Evolutionary conservation across 2,797 vertebrate species (phyloP).

Genomic region (Crax fasciolata): DNA sequence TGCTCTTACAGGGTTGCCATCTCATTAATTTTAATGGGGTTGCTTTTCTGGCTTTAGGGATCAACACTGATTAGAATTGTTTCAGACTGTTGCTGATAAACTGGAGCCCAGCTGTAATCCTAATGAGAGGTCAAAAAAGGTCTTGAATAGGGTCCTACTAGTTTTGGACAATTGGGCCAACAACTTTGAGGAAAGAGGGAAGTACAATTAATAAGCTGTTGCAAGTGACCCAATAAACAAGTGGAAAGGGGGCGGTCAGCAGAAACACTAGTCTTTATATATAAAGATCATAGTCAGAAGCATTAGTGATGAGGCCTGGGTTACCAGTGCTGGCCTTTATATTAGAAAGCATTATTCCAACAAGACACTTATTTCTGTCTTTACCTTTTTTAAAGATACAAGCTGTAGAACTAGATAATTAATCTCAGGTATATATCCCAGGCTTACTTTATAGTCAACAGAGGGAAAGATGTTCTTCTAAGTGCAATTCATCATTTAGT

Average conservation of each 20-base stretch:
- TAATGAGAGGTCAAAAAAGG: constrained; percentile 57
- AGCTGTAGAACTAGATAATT: not conserved
- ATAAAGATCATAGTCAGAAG: not conserved
- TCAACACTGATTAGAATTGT: constrained; percentile 57
- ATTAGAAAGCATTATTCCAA: not conserved
- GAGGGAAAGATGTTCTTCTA: not conserved
- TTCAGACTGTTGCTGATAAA: constrained; percentile 47
- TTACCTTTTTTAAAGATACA: not conserved
- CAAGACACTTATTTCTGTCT: not conserved
- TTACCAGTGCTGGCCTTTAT: not conserved
- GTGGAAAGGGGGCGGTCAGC: not conserved
- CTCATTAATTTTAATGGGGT: constrained; percentile 64
- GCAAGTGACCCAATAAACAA: not conserved
- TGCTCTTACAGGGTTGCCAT: not conserved
- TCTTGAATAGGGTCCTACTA: not conserved
- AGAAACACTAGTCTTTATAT: not conserved
- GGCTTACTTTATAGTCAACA: not conserved
- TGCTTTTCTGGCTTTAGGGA: not conserved
- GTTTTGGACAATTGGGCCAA: constrained; percentile 23
- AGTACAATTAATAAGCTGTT: not conserved
- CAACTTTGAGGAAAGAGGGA: not conserved
- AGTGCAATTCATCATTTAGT: constrained; percentile 51
- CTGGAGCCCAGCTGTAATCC: constrained; percentile 27
- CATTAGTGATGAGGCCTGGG: not conserved
- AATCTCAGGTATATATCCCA: not conserved